Conservation (phyloP, 2,888 invertebrate genomes). For the Limnephilus marmoratus region DNA sequence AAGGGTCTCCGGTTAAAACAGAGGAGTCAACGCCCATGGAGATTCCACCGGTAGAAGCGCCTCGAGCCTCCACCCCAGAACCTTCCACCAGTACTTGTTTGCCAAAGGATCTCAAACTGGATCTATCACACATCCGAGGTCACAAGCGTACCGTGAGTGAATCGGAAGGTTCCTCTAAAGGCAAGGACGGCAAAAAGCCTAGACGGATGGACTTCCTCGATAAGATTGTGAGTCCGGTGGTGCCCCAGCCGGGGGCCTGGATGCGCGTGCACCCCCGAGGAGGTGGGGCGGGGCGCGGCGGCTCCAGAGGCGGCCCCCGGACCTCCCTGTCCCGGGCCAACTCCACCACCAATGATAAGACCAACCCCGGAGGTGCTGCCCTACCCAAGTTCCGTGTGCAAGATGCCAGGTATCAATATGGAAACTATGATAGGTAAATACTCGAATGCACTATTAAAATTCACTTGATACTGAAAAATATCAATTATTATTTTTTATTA, state of each 20-base stretch:
- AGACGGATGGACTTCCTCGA: slow-evolving; percentile 87
- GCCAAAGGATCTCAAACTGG: slow-evolving; percentile 68
- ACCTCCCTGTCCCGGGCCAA: slow-evolving; percentile 66
- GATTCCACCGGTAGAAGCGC: slow-evolving; percentile 62
- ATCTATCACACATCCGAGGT: slow-evolving; percentile 67
- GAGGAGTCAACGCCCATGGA: slow-evolving; percentile 69
- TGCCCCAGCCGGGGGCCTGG: slow-evolving; percentile 93
- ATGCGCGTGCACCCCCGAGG: slow-evolving; percentile 76
- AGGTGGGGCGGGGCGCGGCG: slow-evolving; percentile 71
- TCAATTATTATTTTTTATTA: background rate
- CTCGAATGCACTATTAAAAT: background rate
- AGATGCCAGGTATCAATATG: slow-evolving; percentile 91
- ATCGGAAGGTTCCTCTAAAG: slow-evolving; percentile 77
- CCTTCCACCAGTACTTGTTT: slow-evolving; percentile 69
- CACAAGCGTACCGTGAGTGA: slow-evolving; percentile 78
- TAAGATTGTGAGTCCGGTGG: slow-evolving; percentile 94
- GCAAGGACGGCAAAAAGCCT: slow-evolving; percentile 77
- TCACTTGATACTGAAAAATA: background rate
- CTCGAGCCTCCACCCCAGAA: slow-evolving; percentile 68
- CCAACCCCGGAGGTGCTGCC: slow-evolving; percentile 71
- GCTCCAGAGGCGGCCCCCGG: slow-evolving; percentile 71
- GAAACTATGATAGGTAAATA: slow-evolving; percentile 92
- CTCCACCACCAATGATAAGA: slow-evolving; percentile 68
- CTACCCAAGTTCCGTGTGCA: slow-evolving; percentile 85
- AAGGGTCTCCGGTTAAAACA: slow-evolving; percentile 68